phyloP scores from a whole-genome alignment of 1,140 invertebrate genomes.

The Saxidomus purpurata region DNA sequence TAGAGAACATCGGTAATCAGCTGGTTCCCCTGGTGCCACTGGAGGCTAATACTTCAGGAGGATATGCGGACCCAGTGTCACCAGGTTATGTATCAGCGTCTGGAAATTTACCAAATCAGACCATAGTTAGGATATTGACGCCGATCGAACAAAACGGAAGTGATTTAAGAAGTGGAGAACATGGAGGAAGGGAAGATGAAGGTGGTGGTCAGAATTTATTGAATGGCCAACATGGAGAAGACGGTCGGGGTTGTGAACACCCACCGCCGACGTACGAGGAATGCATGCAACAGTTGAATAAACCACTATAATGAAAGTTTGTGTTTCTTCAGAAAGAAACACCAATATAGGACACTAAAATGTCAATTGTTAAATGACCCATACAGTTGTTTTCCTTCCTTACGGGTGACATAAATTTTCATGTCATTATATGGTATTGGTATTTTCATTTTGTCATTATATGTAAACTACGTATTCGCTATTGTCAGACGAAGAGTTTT shows the following conservation, averaged over 20 bases:
- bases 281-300: not conserved
- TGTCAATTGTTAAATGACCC: no score
- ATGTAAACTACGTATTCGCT: no score
- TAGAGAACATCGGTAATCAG: not conserved
- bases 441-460: no score
- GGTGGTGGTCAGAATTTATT: no score
- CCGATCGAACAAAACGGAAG: not conserved
- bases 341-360: no score
- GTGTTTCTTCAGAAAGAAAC: not conserved
- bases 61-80: not conserved
- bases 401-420: no score
- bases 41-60: not conserved
- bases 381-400: no score
- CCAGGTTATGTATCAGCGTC: not conserved
- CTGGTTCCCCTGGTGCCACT: not conserved
- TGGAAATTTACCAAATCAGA: not conserved
- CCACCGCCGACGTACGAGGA: not conserved
- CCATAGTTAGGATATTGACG: not conserved
- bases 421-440: no score
- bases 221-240: not conserved
- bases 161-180: not conserved
- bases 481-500: no score
- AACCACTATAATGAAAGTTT: not conserved
- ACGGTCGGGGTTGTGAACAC: not conserved
- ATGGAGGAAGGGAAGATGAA: not conserved